Conservation (phyloP, 2,797 vertebrate genomes). For the Salmo trutta region DNA sequence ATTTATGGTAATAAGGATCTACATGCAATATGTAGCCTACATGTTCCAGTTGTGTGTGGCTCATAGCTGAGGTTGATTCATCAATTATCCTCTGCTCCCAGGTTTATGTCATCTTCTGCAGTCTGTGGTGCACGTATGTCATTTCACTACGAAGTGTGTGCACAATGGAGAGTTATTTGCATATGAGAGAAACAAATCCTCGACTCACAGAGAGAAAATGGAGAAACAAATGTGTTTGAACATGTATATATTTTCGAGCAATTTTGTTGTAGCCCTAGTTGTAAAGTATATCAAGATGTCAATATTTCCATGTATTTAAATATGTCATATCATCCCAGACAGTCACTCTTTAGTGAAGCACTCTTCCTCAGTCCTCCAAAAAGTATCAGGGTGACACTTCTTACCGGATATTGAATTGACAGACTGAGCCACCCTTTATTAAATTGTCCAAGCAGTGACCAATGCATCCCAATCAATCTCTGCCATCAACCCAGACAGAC, state of each 20-base stretch:
- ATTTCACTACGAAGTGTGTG: neutral
- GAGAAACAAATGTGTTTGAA: neutral
- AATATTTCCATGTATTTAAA: neutral
- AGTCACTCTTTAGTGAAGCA: neutral
- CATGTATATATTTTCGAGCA: neutral
- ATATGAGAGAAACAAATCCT: neutral
- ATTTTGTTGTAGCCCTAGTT: neutral
- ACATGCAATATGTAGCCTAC: no score
- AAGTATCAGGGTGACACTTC: constrained; percentile 12
- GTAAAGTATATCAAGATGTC: no score
- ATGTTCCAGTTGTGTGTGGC: constrained; percentile 19
- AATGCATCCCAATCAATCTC: constrained; percentile 67
- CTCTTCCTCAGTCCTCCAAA: neutral
- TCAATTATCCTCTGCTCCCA: constrained; percentile 36
- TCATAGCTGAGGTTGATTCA: constrained; percentile 28
- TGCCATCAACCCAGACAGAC: constrained; percentile 52
- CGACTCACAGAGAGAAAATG: neutral
- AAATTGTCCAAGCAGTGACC: constrained; percentile 60
- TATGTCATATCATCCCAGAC: neutral
- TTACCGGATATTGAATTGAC: neutral
- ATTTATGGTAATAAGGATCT: constrained; percentile 43
- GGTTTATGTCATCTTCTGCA: constrained; percentile 36
- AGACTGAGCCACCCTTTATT: neutral
- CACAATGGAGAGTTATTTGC: neutral
- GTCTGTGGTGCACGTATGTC: neutral